Evolutionary conservation across 2,797 vertebrate genomes (phyloP).

Genomic region (Bufotes viridis): DNA sequence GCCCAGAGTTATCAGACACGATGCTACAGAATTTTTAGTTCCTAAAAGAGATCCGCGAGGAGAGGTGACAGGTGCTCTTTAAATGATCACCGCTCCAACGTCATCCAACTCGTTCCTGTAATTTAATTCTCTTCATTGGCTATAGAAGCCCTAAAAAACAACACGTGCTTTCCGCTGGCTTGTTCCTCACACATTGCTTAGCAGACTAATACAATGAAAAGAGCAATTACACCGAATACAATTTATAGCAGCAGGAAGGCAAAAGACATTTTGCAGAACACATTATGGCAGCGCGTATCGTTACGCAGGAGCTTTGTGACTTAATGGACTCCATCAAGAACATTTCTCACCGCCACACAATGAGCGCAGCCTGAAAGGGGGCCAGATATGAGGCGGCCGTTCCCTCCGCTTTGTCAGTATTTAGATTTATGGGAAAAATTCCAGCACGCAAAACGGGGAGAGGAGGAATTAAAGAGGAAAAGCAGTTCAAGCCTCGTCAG

Average conservation of each 20-base stretch:
- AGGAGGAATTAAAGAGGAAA: neutral
- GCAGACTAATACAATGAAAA: neutral
- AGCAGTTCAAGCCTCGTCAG: too few relatives aligned
- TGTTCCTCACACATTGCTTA: neutral
- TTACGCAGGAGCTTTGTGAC: constrained; percentile 36
- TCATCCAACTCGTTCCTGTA: neutral
- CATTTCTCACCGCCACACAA: constrained; percentile 24
- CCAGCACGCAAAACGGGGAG: neutral
- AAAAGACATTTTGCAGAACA: constrained; percentile 37
- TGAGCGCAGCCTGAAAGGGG: constrained; percentile 14
- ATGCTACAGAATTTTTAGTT: too few relatives aligned
- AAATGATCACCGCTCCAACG: too few relatives aligned
- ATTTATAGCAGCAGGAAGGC: constrained; percentile 36
- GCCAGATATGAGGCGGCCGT: neutral
- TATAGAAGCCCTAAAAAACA: constrained; percentile 11
- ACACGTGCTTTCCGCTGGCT: neutral
- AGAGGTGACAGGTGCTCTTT: neutral
- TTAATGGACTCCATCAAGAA: constrained; percentile 46
- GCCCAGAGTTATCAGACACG: too few relatives aligned
- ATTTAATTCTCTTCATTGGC: neutral
- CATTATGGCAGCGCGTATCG: constrained; percentile 28
- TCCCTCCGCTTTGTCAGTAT: neutral
- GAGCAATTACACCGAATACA: constrained; percentile 47
- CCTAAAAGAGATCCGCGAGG: too few relatives aligned
- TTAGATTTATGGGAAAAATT: neutral